Base-by-base conservation (phyloP, 2,113 vertebrate species). In the Dipodomys merriami region DNA sequence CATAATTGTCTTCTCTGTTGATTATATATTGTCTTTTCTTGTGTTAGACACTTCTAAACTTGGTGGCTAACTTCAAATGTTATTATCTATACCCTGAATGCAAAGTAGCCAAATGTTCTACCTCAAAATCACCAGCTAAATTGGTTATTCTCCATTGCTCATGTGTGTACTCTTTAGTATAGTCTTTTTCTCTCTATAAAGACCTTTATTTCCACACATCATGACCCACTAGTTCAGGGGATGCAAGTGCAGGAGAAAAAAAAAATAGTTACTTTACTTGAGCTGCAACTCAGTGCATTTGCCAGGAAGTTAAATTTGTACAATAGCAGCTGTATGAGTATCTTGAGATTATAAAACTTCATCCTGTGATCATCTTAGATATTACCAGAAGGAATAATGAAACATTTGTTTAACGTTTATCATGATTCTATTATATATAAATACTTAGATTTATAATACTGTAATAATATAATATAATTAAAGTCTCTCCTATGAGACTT, bases 1-100 rank as follows among this genome's bases (percentile, higher is more conserved):
- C 89, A 33, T 68, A 60, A 71, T 81, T 68, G 76, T 46, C 67
- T 90, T 23, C 74, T 87, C 84, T 93, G 74, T 88, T 91, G 93
- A 95, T 95, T 91, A 80, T 60, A 76, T 73, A 77, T 88, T 95
- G 78, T 83, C 90, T 69, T 90, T 94, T 91, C 35, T 62, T 64
- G 91, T 68, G 44, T 67, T 62, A 74, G 84, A 87, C 30, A 77
- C 33, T 84, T 77, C 33, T 69, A 80, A 88, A 74, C 65, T 79
- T 71, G 39, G 22, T 86, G 91, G 77, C 64, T 86, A 72, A 85
- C 78, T 94, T 94, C 79, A 72, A 69, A 85, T 79, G 23, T 90
- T 78, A 67, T 94, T 91, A 91, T 91, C 60, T 71, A 18, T 82
- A 35, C 78, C 87, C 49, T 76, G 57, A 89, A 33, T 79, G 67